Base-by-base conservation (phyloP, 1,140 invertebrate species). In the Ctenoplectra terminalis region DNA sequence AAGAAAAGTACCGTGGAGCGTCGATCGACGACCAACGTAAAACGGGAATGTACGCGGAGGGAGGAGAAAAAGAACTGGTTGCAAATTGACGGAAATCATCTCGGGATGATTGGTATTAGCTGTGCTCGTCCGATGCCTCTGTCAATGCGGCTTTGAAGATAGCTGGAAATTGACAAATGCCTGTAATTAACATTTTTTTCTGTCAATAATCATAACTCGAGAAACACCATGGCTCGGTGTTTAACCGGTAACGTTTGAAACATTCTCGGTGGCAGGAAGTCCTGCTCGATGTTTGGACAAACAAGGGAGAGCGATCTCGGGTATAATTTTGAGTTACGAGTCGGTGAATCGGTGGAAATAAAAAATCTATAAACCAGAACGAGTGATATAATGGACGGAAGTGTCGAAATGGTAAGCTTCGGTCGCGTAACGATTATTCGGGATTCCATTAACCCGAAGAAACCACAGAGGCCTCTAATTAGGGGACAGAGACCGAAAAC, bases 11-110 rank as follows among this genome's bases (percentile, higher is more conserved):
- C 46, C 52, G 56, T 52, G 69, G 67, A 71, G 29, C 52, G 64
- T 0, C 64, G 75, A 78, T 78, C 75, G 75, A 46, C 71, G 40
- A 43, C 46, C 15, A 48, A 46, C 31, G 56, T 43, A 34, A 43
- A 74, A 74, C 72, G 56, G 58, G 72, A 74, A 74, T 29, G 40
- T 15, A 37, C 31, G 20, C 15, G 40, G 29, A 37, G 37, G 7
- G 52, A 26, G 26, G 29, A 8, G 46, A 37, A 48, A 84, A 69
- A 78, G 48, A 43, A 15, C 67, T 29, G 70, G 52, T 72, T 72
- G 66, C 50, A 64, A 86, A 85, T 86, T 81, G 83, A 86, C 77
- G 64, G 77, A 84, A 84, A 84, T 86, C 64, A 77, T 85, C 63
- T 43, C 76, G 66, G 64, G 69, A 85, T 80, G 61, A 69, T 86